phyloP scores from a whole-genome alignment of 2,113 vertebrate genomes.

The Meles meles region DNA sequence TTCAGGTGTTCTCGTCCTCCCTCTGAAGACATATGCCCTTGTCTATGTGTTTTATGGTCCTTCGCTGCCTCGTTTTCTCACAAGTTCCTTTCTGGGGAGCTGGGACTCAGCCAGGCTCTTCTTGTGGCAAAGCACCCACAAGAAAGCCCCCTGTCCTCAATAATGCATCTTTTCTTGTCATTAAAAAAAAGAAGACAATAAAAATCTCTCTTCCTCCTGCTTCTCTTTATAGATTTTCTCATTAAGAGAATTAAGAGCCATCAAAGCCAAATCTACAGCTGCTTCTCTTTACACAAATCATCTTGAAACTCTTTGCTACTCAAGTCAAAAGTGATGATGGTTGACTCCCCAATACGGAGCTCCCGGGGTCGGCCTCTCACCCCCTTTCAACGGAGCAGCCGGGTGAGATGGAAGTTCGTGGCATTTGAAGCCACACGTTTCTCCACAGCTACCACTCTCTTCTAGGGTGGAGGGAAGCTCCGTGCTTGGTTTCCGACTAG shows the following conservation, averaged over 20 bases:
- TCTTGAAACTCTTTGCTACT: constrained; percentile 76
- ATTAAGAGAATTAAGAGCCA: constrained; percentile 79
- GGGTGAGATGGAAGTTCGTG: not conserved
- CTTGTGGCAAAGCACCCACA: constrained; percentile 75
- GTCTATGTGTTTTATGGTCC: constrained; percentile 69
- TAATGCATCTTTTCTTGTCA: constrained; percentile 75
- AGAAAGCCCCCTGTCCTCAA: constrained; percentile 74
- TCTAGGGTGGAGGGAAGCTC: not conserved
- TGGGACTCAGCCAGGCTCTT: constrained; percentile 63
- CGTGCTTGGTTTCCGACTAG: not conserved
- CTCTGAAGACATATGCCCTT: constrained; percentile 69
- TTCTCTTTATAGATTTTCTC: constrained; percentile 75
- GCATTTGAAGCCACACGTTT: not conserved
- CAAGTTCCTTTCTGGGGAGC: constrained; percentile 48
- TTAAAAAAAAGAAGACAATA: constrained; percentile 72
- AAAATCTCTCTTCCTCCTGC: constrained; percentile 69
- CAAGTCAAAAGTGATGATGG: constrained; percentile 75
- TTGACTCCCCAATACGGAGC: constrained; percentile 67
- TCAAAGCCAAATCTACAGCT: constrained; percentile 78
- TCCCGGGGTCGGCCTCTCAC: not conserved
- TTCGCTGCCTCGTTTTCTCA: constrained; percentile 65
- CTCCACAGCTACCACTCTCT: not conserved
- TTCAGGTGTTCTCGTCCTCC: constrained; percentile 42
- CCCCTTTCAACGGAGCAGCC: not conserved
- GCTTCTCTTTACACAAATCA: constrained; percentile 76